Conservation (phyloP, 2,888 invertebrate species). For the Gonocerus acuteangulatus region DNA sequence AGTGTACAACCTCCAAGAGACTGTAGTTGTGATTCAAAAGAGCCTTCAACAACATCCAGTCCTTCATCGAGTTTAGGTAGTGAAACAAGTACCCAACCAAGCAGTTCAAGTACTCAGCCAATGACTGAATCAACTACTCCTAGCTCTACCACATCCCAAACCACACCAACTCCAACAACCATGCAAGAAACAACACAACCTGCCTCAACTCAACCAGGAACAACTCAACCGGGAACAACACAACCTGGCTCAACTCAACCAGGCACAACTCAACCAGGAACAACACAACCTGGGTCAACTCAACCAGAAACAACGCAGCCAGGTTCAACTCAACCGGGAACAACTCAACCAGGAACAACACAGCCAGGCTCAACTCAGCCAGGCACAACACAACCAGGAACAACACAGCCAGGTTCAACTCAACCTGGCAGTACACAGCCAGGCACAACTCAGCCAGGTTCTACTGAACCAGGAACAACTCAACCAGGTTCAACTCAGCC, state of each 20-base stretch:
- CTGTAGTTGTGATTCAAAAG: slow-evolving; percentile 37
- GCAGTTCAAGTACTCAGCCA: slow-evolving; percentile 28
- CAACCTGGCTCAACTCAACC: slow-evolving; percentile 19
- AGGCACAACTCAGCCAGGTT: slow-evolving; percentile 36
- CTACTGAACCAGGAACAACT: slow-evolving; percentile 36
- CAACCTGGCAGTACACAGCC: slow-evolving; percentile 38
- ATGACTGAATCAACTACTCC: slow-evolving; percentile 15
- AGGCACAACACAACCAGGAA: slow-evolving; percentile 4
- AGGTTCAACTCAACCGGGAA: slow-evolving; percentile 35
- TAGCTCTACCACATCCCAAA: slow-evolving; percentile 35
- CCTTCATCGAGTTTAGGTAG: slow-evolving; percentile 39
- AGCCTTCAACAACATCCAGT: slow-evolving; percentile 37
- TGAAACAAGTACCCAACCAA: slow-evolving; percentile 33
- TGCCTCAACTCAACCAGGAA: slow-evolving; percentile 39
- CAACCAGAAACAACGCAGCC: slow-evolving; percentile 31
- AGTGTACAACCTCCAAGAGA: slow-evolving; percentile 53
- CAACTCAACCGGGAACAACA: slow-evolving; percentile 23
- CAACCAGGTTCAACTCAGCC: slow-evolving; percentile 35
- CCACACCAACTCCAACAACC: slow-evolving; percentile 39
- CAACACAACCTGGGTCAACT: slow-evolving; percentile 25
- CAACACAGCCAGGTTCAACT: slow-evolving; percentile 20
- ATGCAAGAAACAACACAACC: slow-evolving; percentile 37
- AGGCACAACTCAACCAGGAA: slow-evolving; percentile 9
- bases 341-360: slow-evolving; percentile 24
- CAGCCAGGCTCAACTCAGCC: slow-evolving; percentile 24